Conservation (phyloP, 1,140 invertebrate genomes). For the Adelges cooleyi region DNA sequence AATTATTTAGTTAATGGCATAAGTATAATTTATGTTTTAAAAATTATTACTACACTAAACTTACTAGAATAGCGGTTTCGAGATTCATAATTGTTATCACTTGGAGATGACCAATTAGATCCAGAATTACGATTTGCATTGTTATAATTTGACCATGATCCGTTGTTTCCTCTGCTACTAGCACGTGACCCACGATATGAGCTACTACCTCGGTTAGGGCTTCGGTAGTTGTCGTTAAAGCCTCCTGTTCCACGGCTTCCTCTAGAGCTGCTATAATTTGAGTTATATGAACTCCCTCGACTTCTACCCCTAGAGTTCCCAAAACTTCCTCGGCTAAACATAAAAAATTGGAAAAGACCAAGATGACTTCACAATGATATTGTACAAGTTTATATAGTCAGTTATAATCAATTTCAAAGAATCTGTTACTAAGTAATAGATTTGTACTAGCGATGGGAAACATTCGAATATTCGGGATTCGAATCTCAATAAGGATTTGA, state of each 20-base stretch:
- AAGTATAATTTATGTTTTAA: too few species aligned
- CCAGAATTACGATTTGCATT: slow-evolving; percentile 8
- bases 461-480: too few species aligned
- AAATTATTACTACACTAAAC: too few species aligned
- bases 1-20: too few species aligned
- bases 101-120: slow-evolving; percentile 13
- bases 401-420: too few species aligned
- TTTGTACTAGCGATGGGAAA: too few species aligned
- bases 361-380: too few species aligned
- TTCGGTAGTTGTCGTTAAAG: slow-evolving; percentile 10
- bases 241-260: not conserved
- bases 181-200: slow-evolving; percentile 11
- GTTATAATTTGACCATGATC: slow-evolving; percentile 11
- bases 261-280: slow-evolving; percentile 14
- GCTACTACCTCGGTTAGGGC: not conserved
- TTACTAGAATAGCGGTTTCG: slow-evolving; percentile 22
- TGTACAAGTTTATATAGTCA: too few species aligned
- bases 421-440: too few species aligned
- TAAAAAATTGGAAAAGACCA: too few species aligned
- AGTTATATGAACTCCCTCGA: slow-evolving; percentile 9
- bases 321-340: slow-evolving; percentile 12
- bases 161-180: not conserved
- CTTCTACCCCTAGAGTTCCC: not conserved
- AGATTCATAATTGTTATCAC: slow-evolving; percentile 9
- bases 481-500: too few species aligned